phyloP scores from a whole-genome alignment of 2,888 invertebrate genomes.

The Apamea monoglypha region DNA sequence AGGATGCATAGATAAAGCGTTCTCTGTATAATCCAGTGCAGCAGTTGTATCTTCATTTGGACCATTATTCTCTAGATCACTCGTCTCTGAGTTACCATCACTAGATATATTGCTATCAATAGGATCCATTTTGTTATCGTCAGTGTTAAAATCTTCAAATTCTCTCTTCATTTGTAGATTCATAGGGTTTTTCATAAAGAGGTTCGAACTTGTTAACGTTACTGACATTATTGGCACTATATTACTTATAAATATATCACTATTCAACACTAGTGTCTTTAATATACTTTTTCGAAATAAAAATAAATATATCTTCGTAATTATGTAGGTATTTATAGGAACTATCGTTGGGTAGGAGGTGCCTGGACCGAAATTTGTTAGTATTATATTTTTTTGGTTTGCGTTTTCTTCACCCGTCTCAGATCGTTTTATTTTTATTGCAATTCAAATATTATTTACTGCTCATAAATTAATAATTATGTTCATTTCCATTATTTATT shows the following conservation, averaged over 20 bases:
- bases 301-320: conserved; percentile 88
- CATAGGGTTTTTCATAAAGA: conserved; percentile 84
- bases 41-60: conserved; percentile 78
- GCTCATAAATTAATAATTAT: not conserved
- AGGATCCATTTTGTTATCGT: conserved; percentile 80
- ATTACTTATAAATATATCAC: conserved; percentile 77
- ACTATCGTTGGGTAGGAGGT: conserved; percentile 90
- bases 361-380: conserved; percentile 82
- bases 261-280: conserved; percentile 79
- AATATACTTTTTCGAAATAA: conserved; percentile 81
- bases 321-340: conserved; percentile 90
- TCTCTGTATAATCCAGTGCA: conserved; percentile 85
- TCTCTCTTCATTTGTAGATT: conserved; percentile 87
- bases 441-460: conserved; percentile 2
- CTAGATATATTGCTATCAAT: conserved; percentile 84
- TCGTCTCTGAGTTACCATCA: conserved; percentile 84
- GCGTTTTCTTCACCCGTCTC: conserved; percentile 74
- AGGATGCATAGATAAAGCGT: conserved; percentile 83
- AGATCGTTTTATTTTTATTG: not conserved
- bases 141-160: conserved; percentile 83
- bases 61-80: conserved; percentile 85
- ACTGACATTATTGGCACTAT: conserved; percentile 86
- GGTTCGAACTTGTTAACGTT: conserved; percentile 82
- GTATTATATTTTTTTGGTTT: conserved; percentile 4
- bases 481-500: conserved; percentile 2